Evolutionary conservation across 2,113 vertebrate species (phyloP).

Genomic region (Sceloporus undulatus): DNA sequence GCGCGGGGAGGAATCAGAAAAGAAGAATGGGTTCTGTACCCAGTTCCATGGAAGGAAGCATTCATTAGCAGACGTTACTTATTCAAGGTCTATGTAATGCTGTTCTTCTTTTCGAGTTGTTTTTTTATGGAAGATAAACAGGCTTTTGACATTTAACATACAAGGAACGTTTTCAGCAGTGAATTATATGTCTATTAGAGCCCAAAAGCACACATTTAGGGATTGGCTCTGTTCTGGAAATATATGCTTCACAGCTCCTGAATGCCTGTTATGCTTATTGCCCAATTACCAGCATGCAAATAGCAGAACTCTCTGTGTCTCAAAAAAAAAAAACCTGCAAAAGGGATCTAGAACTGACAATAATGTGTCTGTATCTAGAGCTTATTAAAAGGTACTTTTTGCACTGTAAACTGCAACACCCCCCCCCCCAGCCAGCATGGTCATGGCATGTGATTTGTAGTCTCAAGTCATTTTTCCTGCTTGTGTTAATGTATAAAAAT

Average conservation of each 20-base stretch:
- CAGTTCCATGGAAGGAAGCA: neutral
- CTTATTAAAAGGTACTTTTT: neutral
- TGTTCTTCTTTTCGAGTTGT: neutral
- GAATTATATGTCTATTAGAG: neutral
- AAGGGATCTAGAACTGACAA: neutral
- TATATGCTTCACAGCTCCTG: neutral
- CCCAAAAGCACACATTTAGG: neutral
- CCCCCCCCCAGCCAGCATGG: too few species aligned
- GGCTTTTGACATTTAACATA: neutral
- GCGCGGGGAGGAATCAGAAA: neutral
- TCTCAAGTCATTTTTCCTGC: too few species aligned
- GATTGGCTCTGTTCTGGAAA: neutral
- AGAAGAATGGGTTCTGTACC: neutral
- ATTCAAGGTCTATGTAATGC: neutral
- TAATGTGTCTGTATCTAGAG: neutral
- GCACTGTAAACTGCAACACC: neutral
- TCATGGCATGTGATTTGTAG: too few species aligned
- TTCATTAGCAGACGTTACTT: neutral
- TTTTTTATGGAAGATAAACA: conserved; percentile 14
- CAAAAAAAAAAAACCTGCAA: neutral
- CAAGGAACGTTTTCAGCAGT: neutral
- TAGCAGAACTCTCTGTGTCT: neutral
- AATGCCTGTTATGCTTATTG: neutral
- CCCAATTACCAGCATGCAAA: neutral
- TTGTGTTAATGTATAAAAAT: too few species aligned